A percentile compares a stretch with the other conserved stretches of the same genome.
phyloP scores from a whole-genome alignment of 2,113 vertebrate genomes.

The Tenrec ecaudatus region DNA sequence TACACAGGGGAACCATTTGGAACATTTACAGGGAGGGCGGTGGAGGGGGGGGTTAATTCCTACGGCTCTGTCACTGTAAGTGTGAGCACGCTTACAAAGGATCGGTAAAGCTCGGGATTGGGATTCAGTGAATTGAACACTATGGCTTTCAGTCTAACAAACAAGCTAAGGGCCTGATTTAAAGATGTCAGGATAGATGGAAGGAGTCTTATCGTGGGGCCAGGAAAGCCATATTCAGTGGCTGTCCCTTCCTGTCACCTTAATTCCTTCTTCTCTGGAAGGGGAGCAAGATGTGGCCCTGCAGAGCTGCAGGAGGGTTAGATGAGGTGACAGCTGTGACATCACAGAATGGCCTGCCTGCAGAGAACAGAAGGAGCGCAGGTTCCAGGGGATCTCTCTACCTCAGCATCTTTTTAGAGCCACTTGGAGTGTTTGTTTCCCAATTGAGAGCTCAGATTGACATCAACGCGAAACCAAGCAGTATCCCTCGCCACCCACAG shows the following conservation, averaged over 20 bases:
- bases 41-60: neutral
- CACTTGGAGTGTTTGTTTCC: conserved; percentile 53
- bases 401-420: conserved; percentile 45
- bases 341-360: neutral
- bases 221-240: neutral
- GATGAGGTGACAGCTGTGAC: neutral
- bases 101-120: neutral
- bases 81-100: neutral
- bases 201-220: neutral
- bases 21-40: neutral
- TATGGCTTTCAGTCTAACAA: conserved; percentile 13
- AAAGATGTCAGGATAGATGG: neutral
- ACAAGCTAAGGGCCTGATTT: neutral
- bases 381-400: neutral
- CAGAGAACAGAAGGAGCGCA: neutral
- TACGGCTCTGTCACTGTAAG: neutral
- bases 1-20: neutral
- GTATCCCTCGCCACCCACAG: neutral
- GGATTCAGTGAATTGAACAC: neutral
- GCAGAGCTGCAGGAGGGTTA: neutral
- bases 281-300: neutral
- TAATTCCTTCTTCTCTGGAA: neutral
- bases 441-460: conserved; percentile 46
- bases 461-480: conserved; percentile 31
- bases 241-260: neutral